A percentile compares a stretch with the other conserved stretches of the same genome.
Evolutionary conservation across 1,140 invertebrate genomes (phyloP).

Genomic region (Tachypleus tridentatus): DNA sequence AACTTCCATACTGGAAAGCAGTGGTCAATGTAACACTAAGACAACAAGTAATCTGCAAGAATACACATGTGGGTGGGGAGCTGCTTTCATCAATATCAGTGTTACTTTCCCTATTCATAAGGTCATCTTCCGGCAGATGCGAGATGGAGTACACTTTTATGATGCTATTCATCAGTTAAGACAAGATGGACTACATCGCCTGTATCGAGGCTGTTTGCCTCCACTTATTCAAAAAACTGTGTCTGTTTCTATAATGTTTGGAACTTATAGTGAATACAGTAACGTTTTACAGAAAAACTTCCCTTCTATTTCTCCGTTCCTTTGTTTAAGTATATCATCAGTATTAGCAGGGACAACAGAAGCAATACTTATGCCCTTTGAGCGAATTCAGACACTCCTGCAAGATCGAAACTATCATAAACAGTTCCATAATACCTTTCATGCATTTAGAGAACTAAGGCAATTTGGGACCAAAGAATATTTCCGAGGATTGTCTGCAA

Average conservation of each 20-base stretch:
- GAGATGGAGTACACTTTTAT: slow-evolving; percentile 34
- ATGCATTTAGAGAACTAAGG: slow-evolving; percentile 59
- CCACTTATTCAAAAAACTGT: slow-evolving; percentile 87
- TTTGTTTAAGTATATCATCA: slow-evolving; percentile 39
- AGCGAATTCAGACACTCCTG: slow-evolving; percentile 85
- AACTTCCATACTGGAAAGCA: too few relatives aligned
- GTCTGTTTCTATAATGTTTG: slow-evolving; percentile 93
- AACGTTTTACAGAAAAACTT: slow-evolving; percentile 44
- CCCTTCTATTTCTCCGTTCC: slow-evolving; percentile 5
- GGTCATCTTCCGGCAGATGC: slow-evolving; percentile 91
- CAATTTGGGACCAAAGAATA: slow-evolving; percentile 54
- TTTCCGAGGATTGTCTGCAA: slow-evolving; percentile 53
- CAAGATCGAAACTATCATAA: slow-evolving; percentile 74
- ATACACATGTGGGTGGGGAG: slow-evolving; percentile 86
- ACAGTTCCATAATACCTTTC: slow-evolving; percentile 74
- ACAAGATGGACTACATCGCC: slow-evolving; percentile 64
- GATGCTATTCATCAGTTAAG: slow-evolving; percentile 45
- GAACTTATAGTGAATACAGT: slow-evolving; percentile 71
- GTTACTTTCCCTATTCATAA: slow-evolving; percentile 95
- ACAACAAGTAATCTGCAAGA: slow-evolving; percentile 37
- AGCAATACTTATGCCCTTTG: slow-evolving; percentile 83
- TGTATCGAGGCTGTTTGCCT: slow-evolving; percentile 89
- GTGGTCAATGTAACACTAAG: too few relatives aligned
- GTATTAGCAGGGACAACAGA: slow-evolving; percentile 63
- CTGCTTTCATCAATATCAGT: slow-evolving; percentile 84